These are phyloP conservation scores for Urocitellus parryii DNA, from an alignment of 2,113 vertebrate species.

Conservation along the genomic window DNA sequence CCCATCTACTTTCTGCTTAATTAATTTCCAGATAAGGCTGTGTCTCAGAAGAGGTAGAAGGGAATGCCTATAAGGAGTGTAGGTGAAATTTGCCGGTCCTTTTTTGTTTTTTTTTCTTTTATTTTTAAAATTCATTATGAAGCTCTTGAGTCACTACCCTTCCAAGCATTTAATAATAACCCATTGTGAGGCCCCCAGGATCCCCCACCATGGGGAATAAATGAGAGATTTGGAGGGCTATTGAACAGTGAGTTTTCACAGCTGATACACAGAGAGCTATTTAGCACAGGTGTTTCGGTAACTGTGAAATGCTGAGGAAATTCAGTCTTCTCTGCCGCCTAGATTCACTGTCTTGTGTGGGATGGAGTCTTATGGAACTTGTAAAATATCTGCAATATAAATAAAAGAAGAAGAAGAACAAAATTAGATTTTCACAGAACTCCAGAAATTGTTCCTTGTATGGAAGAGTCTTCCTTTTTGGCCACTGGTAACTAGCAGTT, in stretches of 20 bases:
- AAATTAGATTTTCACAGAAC: constrained; percentile 79
- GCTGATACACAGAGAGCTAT: constrained; percentile 79
- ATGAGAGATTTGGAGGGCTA: constrained; percentile 72
- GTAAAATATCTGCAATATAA: constrained; percentile 82
- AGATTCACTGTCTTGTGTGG: constrained; percentile 78
- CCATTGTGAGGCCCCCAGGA: constrained; percentile 48
- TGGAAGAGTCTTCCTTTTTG: constrained; percentile 76
- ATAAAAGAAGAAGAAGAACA: constrained; percentile 75
- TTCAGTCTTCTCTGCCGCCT: constrained; percentile 70
- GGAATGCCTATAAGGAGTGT: constrained; percentile 41
- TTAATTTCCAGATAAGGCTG: constrained; percentile 80
- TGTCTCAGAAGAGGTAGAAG: constrained; percentile 64
- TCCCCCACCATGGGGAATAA: constrained; percentile 37
- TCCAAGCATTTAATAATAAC: constrained; percentile 61
- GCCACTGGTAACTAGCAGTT: constrained; percentile 82
- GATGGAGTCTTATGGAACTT: constrained; percentile 79
- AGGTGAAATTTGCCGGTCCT: constrained; percentile 67
- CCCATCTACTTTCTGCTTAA: constrained; percentile 81
- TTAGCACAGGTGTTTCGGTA: constrained; percentile 83
- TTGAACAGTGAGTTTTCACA: constrained; percentile 79
- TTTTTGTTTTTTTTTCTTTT: background rate
- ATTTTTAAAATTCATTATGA: constrained; percentile 27
- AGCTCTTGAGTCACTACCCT: constrained; percentile 62
- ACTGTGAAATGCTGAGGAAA: constrained; percentile 81
- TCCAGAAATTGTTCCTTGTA: constrained; percentile 78